A percentile compares a stretch with the other conserved stretches of the same genome.
phyloP scores from a whole-genome alignment of 2,797 vertebrate species.

The Garrulus glandarius region DNA sequence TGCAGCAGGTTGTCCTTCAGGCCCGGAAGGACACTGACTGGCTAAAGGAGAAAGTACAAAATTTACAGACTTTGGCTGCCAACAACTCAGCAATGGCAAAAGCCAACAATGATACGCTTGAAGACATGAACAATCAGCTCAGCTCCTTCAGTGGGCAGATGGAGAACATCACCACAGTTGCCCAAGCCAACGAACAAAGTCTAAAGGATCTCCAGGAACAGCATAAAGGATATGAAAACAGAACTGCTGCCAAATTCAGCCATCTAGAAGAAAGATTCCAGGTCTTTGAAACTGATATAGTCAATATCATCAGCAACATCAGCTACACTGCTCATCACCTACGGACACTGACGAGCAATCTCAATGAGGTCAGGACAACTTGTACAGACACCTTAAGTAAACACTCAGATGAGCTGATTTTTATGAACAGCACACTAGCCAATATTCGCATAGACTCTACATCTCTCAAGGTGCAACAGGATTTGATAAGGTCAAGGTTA shows the following conservation, averaged over 20 bases:
- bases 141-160: constrained; percentile 82
- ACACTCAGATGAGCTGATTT: constrained; percentile 87
- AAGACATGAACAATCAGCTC: constrained; percentile 88
- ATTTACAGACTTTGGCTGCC: constrained; percentile 82
- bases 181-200: constrained; percentile 85
- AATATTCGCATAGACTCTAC: constrained; percentile 83
- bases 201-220: constrained; percentile 87
- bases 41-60: constrained; percentile 89
- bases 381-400: constrained; percentile 88
- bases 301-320: constrained; percentile 90
- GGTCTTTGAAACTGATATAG: constrained; percentile 84
- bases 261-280: constrained; percentile 86
- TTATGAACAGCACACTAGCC: constrained; percentile 84
- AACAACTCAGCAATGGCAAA: constrained; percentile 87
- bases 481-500: constrained; percentile 85
- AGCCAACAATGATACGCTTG: constrained; percentile 88
- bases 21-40: constrained; percentile 86
- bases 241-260: constrained; percentile 83
- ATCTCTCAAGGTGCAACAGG: constrained; percentile 86
- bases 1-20: constrained; percentile 88
- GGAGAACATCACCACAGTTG: constrained; percentile 86
- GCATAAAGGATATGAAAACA: constrained; percentile 86
- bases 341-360: constrained; percentile 86
- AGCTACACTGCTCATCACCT: constrained; percentile 92
- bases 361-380: constrained; percentile 86